Evolutionary conservation across 2,113 vertebrate genomes (phyloP).

Genomic region (Athene cunicularia): DNA sequence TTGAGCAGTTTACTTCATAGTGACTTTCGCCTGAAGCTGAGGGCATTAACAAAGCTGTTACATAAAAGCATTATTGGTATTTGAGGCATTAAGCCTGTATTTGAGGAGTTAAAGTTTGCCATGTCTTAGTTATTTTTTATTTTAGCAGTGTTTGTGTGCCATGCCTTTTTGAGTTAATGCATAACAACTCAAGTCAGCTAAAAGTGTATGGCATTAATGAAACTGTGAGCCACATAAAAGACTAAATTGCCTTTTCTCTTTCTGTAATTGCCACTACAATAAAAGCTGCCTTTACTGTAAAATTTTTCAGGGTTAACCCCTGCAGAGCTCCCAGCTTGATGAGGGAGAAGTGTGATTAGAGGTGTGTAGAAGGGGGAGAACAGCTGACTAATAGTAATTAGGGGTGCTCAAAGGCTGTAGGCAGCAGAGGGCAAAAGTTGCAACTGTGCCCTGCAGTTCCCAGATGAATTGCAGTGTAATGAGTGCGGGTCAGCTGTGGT

Average conservation of each 20-base stretch:
- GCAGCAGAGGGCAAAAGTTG: neutral
- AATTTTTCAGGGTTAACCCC: conserved; percentile 40
- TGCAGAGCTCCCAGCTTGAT: conserved; percentile 21
- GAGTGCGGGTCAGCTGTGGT: neutral
- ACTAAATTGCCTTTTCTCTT: conserved; percentile 53
- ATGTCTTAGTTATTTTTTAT: conserved; percentile 6
- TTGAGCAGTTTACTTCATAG: neutral
- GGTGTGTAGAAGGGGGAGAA: neutral
- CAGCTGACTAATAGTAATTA: neutral
- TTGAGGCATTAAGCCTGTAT: neutral
- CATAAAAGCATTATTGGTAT: neutral
- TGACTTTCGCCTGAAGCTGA: neutral
- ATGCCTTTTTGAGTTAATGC: neutral
- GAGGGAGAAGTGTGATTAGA: conserved; percentile 18
- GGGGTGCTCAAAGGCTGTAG: neutral
- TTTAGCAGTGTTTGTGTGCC: conserved; percentile 11
- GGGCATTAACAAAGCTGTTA: neutral
- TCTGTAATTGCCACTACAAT: conserved; percentile 53
- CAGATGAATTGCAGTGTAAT: neutral
- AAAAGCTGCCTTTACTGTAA: conserved; percentile 46
- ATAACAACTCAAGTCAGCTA: neutral
- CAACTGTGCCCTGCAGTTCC: neutral
- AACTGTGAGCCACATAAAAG: conserved; percentile 46
- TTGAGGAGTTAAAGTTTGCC: conserved; percentile 2
- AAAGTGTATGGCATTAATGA: conserved; percentile 37